A percentile compares a stretch with the other conserved stretches of the same genome.
phyloP scores from a whole-genome alignment of 2,888 invertebrate genomes.

The Dorcus hopei region DNA sequence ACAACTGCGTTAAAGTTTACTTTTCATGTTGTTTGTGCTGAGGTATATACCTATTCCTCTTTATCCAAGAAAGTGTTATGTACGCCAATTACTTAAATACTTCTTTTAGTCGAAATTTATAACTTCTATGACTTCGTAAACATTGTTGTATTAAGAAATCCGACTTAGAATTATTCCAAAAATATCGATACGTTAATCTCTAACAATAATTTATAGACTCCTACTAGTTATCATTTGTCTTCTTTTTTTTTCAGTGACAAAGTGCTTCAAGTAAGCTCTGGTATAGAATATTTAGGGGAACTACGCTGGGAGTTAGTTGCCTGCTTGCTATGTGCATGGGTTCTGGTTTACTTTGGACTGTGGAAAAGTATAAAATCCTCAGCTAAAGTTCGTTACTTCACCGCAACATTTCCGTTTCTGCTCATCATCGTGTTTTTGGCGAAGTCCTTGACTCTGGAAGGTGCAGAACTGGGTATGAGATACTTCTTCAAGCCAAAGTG shows the following conservation, averaged over 20 bases:
- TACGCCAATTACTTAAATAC: too few relatives aligned
- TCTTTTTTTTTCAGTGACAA: conserved; percentile 65
- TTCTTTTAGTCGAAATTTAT: too few relatives aligned
- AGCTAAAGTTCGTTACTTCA: conserved; percentile 86
- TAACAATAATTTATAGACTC: too few relatives aligned
- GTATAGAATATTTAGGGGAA: conserved; percentile 77
- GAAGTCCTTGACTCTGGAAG: conserved; percentile 85
- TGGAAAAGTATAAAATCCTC: conserved; percentile 97
- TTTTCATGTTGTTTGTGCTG: too few relatives aligned
- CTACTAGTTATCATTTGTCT: too few relatives aligned
- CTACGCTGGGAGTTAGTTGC: conserved; percentile 88
- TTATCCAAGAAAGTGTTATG: too few relatives aligned
- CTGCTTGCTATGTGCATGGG: conserved; percentile 88
- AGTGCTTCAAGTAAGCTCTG: conserved; percentile 78
- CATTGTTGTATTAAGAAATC: too few relatives aligned
- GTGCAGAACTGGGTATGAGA: conserved; percentile 78
- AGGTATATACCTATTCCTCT: too few relatives aligned
- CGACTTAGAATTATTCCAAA: too few relatives aligned
- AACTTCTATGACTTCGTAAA: too few relatives aligned
- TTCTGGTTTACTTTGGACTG: conserved; percentile 91
- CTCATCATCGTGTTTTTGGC: conserved; percentile 83
- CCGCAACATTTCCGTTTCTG: conserved; percentile 88
- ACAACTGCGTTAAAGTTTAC: too few relatives aligned
- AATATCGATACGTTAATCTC: too few relatives aligned
- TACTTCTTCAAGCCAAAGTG: conserved; percentile 88